These are phyloP conservation scores for Sardina pilchardus DNA, from an alignment of 2,113 vertebrate genomes.

Conservation along the genomic window DNA sequence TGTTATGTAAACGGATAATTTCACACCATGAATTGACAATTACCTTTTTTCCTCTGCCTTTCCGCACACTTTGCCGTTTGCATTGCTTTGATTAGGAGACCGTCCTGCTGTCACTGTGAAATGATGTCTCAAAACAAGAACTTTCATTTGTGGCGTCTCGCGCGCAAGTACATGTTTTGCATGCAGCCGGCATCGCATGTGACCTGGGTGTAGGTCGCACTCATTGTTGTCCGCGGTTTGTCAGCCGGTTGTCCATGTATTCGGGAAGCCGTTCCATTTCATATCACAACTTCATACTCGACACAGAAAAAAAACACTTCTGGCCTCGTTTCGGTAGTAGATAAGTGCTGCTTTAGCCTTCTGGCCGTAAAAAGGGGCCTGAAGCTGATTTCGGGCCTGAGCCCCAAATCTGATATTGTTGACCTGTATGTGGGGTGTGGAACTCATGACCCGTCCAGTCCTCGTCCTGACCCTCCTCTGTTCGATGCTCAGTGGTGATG, in stretches of 20 bases:
- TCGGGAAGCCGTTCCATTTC: neutral
- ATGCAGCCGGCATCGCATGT: neutral
- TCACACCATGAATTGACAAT: constrained; percentile 68
- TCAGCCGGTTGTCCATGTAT: neutral
- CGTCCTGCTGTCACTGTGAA: constrained; percentile 5
- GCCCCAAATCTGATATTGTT: neutral
- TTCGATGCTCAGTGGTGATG: constrained; percentile 39
- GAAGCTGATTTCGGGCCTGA: neutral
- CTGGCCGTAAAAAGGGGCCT: neutral
- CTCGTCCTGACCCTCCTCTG: constrained; percentile 17
- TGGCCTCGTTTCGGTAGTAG: neutral
- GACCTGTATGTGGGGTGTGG: neutral
- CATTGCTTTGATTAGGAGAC: constrained; percentile 7
- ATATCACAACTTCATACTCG: neutral
- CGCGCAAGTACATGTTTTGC: neutral
- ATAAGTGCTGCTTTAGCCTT: neutral
- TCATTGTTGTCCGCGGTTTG: neutral
- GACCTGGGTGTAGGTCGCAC: constrained; percentile 10
- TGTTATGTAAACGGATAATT: constrained; percentile 71
- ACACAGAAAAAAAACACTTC: neutral
- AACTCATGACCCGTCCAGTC: constrained; percentile 23
- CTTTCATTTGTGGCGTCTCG: neutral
- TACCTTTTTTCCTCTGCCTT: constrained; percentile 48
- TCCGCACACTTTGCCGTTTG: constrained; percentile 9
- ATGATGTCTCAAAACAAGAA: constrained; percentile 22